Evolutionary conservation across 2,113 vertebrate genomes (phyloP).

Genomic region (Myiagra hebetior): DNA sequence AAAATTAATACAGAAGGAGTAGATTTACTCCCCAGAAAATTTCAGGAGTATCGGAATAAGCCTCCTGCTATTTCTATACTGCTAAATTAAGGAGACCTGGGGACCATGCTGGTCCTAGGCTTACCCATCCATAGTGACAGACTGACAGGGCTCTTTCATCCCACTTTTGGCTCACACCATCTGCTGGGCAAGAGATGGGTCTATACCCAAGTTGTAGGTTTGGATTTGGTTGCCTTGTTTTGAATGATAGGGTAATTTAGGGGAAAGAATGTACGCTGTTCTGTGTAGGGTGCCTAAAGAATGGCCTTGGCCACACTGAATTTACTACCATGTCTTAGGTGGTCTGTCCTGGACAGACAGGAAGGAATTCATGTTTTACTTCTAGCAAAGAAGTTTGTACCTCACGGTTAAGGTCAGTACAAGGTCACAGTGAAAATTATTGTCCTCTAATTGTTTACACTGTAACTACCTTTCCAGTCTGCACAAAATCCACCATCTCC

Average conservation of each 20-base stretch:
- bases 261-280: background rate
- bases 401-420: background rate
- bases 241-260: background rate
- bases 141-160: background rate
- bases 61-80: background rate
- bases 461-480: background rate
- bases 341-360: background rate
- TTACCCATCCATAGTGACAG: background rate
- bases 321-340: background rate
- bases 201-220: background rate
- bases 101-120: fast-evolving
- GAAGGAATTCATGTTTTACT: background rate
- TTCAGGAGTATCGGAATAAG: background rate
- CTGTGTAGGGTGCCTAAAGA: background rate
- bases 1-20: background rate
- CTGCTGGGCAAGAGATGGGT: fast-evolving
- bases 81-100: background rate
- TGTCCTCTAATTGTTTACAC: background rate
- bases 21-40: background rate
- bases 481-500: background rate
- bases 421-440: background rate
- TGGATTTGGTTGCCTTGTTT: background rate
- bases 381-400: background rate
- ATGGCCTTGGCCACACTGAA: background rate
- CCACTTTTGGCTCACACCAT: background rate